These are phyloP conservation scores for Pygoscelis antarcticus DNA, from an alignment of 2,113 vertebrate species.

Conservation along the genomic window DNA sequence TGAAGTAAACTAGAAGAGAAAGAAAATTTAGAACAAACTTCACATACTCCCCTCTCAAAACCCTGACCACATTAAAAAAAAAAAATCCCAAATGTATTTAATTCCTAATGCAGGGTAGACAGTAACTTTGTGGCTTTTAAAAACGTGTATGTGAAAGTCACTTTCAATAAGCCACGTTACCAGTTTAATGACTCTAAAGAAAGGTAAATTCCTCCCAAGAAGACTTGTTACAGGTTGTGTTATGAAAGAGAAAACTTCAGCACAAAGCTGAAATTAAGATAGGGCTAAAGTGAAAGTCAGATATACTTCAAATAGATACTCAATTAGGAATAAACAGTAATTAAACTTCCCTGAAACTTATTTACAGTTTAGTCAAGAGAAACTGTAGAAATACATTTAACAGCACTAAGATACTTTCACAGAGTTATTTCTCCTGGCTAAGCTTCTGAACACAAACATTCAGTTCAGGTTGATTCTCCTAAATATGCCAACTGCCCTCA, in stretches of 20 bases:
- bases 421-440: neutral
- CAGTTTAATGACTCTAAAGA: neutral
- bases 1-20: slow-evolving; percentile 88
- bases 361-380: neutral
- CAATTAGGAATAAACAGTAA: neutral
- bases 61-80: neutral
- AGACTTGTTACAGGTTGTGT: neutral
- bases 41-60: neutral
- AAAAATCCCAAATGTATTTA: neutral
- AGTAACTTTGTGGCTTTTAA: neutral
- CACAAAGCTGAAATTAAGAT: neutral
- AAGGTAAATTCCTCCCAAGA: neutral
- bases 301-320: neutral
- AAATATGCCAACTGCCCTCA: neutral
- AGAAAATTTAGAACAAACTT: neutral
- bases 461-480: neutral
- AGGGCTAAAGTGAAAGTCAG: neutral
- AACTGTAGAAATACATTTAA: neutral
- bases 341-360: neutral
- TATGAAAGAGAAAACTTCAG: neutral
- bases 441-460: neutral
- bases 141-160: neutral
- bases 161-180: neutral
- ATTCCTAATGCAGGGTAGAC: neutral
- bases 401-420: neutral